Evolutionary conservation across 1,140 invertebrate species (phyloP).

Genomic region (Triops longicaudatus): DNA sequence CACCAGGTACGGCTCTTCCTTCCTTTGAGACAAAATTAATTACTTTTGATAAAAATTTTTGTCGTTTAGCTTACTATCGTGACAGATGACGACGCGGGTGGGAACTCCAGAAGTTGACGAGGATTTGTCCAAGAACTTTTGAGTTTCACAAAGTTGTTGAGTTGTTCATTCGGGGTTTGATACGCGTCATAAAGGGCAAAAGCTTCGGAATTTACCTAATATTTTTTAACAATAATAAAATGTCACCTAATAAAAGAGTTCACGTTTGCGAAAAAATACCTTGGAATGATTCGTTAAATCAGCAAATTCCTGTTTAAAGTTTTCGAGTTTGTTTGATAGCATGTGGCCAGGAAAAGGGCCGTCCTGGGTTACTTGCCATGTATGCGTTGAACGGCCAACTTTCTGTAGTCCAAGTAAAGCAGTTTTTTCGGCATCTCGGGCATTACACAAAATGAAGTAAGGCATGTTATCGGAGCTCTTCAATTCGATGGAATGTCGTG

Average conservation of each 20-base stretch:
- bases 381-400: background rate
- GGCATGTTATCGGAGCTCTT: conserved; percentile 13
- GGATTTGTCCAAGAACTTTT: conserved; percentile 21
- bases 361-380: conserved; percentile 17
- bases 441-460: conserved; percentile 18
- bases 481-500: background rate
- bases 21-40: background rate
- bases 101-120: conserved; percentile 18
- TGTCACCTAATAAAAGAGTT: background rate
- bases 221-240: background rate
- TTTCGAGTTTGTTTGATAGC: conserved; percentile 13
- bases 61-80: conserved; percentile 8
- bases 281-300: background rate
- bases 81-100: conserved; percentile 12
- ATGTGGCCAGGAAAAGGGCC: conserved; percentile 10
- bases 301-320: conserved; percentile 21
- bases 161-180: conserved; percentile 17
- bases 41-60: no score
- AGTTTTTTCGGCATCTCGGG: conserved; percentile 19
- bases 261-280: background rate
- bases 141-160: conserved; percentile 17
- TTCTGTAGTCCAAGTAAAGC: conserved; percentile 21
- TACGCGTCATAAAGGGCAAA: conserved; percentile 22
- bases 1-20: conserved; percentile 18
- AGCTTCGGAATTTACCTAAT: conserved; percentile 13